Evolutionary conservation across 2,888 invertebrate species (phyloP).

Genomic region (Mechanitis mazaeus): DNA sequence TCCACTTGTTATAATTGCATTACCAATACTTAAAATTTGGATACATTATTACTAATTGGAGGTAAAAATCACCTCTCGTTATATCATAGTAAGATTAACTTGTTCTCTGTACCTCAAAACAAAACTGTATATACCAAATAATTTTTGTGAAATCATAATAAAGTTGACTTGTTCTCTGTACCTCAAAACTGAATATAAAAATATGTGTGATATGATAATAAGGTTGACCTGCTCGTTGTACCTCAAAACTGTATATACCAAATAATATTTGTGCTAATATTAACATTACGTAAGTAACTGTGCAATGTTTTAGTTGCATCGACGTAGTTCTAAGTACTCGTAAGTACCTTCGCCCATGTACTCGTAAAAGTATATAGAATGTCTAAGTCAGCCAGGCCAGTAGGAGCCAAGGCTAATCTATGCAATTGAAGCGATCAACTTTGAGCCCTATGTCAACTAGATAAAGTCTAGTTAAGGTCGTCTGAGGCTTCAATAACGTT

Average conservation of each 20-base stretch:
- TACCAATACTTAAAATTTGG: too few species aligned
- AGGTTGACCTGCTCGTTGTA: too few species aligned
- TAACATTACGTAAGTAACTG: conserved; percentile 46
- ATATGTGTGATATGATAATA: too few species aligned
- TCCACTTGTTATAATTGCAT: too few species aligned
- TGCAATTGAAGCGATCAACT: conserved; percentile 35
- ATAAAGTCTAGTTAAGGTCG: conserved; percentile 41
- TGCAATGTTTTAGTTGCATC: conserved; percentile 42
- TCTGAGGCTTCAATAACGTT: conserved; percentile 67
- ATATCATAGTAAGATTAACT: too few species aligned
- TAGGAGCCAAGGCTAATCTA: conserved; percentile 75
- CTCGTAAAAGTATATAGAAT: conserved; percentile 77
- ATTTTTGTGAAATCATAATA: too few species aligned
- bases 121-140: too few species aligned
- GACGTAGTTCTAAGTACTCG: conserved; percentile 52
- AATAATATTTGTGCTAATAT: conserved; percentile 50
- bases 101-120: too few species aligned
- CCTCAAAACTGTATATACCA: conserved; percentile 42
- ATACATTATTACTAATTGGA: too few species aligned
- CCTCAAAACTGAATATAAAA: too few species aligned
- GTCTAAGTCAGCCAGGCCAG: conserved; percentile 77
- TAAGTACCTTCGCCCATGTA: conserved; percentile 70
- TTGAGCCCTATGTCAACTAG: conserved; percentile 39
- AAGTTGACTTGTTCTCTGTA: too few species aligned
- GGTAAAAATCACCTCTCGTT: too few species aligned